Evolutionary conservation across 2,797 vertebrate species (phyloP), one percentile per base, ranked within the genome.

Genomic region (Tragopan temminckii): DNA sequence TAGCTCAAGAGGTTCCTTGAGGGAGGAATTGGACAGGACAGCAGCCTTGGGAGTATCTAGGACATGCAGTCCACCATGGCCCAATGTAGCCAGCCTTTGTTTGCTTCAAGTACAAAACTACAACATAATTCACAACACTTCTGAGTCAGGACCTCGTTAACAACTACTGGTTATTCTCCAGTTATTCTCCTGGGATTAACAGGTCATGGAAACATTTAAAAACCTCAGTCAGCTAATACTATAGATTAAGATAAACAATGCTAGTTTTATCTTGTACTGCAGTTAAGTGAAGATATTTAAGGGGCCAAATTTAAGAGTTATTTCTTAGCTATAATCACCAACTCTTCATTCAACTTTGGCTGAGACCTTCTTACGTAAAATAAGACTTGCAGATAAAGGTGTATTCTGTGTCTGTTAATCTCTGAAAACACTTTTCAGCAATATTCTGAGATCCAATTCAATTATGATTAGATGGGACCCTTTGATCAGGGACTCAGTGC

Each of bases 241-340:
- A 9, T 35, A 92, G 80, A 78, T 42, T 10, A 85, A 95, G 80
- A 74, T 50, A 50, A 52, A 42, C 68, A 80, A 80, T 78, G 48
- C 25, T 77, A 75, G 71, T 81, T 85, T 90, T 79, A 74, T 48
- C 16, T 82, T 71, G 27, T 5, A 33, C n/a, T 79, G 36, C 23
- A n/a, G 33, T 19, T 86, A 77, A 90, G 86, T 71, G 91, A 89
- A 80, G 15, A 29, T 72, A 82, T 80, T 62, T 50, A 85, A 85
- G 55, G 85, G 50, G 35, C 68, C 40, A 89, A 84, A 81, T 25
- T 23, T 77, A 8, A 64, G 61, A 88, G 19, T 53, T 91, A 40
- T 50, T 75, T 72, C 87, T 80, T 81, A 85, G 88, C 61, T 57
- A 48, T 17, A 80, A 64, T 52, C 13, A 64, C 16, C 42, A 78